Conservation (phyloP, 2,797 vertebrate genomes). For the Malacoctenus gilli region DNA sequence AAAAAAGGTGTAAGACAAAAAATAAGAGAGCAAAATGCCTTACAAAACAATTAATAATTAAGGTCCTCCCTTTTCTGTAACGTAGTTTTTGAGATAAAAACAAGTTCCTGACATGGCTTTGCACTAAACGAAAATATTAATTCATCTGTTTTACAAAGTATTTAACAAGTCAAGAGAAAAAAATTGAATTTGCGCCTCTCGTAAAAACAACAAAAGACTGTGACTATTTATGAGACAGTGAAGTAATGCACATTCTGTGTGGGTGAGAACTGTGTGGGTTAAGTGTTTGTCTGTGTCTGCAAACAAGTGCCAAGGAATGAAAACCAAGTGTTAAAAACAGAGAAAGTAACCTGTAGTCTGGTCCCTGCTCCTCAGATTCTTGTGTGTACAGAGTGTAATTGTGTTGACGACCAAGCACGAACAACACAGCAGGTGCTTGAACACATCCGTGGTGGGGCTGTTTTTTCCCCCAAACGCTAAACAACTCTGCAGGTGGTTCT, state of each 20-base stretch:
- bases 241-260: slow-evolving; percentile 11
- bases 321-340: slow-evolving; percentile 31
- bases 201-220: neutral
- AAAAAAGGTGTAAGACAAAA: neutral
- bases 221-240: slow-evolving; percentile 5
- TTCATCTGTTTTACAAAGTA: no score
- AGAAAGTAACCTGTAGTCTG: slow-evolving; percentile 16
- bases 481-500: slow-evolving; percentile 43
- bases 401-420: slow-evolving; percentile 2
- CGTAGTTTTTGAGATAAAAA: no score
- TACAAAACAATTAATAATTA: neutral
- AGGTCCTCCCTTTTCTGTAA: no score
- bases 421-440: slow-evolving; percentile 10
- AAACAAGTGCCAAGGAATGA: slow-evolving; percentile 40
- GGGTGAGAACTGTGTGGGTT: slow-evolving; percentile 25
- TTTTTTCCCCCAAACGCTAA: slow-evolving; percentile 38
- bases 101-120: no score
- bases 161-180: no score
- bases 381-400: slow-evolving; percentile 9
- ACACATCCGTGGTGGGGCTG: slow-evolving; percentile 17
- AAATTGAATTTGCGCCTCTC: neutral
- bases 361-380: slow-evolving; percentile 1
- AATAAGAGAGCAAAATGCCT: no score
- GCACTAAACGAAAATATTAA: no score
- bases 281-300: slow-evolving; percentile 35